Evolutionary conservation across 2,113 vertebrate species (phyloP).

Genomic region (Cinclus mexicanus): DNA sequence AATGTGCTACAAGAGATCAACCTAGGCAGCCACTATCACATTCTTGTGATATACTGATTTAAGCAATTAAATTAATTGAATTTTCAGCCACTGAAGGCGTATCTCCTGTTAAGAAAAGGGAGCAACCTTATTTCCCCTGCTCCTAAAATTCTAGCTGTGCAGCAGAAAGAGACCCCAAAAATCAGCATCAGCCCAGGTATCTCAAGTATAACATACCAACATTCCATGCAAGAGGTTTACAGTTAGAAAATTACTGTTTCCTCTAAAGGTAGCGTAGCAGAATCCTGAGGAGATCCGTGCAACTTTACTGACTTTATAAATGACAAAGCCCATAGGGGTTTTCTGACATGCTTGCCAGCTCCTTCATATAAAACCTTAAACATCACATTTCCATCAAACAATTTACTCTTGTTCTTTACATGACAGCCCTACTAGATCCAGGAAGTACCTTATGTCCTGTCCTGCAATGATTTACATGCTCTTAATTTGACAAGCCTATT

Average conservation of each 20-base stretch:
- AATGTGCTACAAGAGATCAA: background rate
- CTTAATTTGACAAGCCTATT: background rate
- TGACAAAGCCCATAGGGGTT: background rate
- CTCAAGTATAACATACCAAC: background rate
- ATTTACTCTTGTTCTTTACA: background rate
- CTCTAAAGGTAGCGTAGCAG: background rate
- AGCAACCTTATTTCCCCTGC: background rate
- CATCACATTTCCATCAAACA: background rate
- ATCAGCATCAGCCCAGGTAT: background rate
- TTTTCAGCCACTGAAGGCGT: background rate
- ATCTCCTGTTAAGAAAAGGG: background rate
- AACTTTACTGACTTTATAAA: background rate
- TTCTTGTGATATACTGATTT: background rate
- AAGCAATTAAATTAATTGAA: background rate
- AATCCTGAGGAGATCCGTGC: background rate
- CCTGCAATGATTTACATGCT: fast-evolving
- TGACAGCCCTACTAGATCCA: background rate
- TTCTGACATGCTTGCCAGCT: background rate
- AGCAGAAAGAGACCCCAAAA: background rate
- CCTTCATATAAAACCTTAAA: background rate
- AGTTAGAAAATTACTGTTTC: background rate
- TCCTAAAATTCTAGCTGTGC: background rate
- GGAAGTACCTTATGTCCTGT: background rate
- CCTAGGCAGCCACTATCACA: background rate
- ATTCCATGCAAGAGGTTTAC: background rate